Evolutionary conservation across 1,140 invertebrate genomes (phyloP).

Genomic region (Dysdera silvatica): DNA sequence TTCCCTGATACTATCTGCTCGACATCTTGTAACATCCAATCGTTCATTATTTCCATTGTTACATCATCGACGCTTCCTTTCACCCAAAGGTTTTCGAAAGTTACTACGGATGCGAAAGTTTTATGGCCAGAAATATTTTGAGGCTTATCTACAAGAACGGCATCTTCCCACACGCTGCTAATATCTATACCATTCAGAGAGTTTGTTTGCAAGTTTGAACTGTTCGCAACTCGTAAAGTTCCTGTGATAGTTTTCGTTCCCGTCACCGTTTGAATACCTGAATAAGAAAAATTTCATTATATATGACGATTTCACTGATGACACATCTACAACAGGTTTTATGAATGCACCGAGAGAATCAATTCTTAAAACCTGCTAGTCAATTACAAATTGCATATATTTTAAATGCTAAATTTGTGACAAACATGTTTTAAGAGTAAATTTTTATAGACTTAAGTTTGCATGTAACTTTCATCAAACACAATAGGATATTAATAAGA

Average conservation of each 20-base stretch:
- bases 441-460: too few relatives aligned
- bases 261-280: slow-evolving; percentile 9
- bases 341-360: too few relatives aligned
- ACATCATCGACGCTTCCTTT: slow-evolving; percentile 22
- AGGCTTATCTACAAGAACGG: slow-evolving; percentile 17
- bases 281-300: slow-evolving; percentile 7
- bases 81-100: slow-evolving; percentile 21
- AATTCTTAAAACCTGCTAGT: too few relatives aligned
- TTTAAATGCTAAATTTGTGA: too few relatives aligned
- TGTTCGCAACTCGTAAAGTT: not conserved
- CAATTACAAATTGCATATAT: too few relatives aligned
- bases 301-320: not conserved
- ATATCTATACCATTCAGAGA: slow-evolving; percentile 26
- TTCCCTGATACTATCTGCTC: slow-evolving; percentile 17
- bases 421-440: too few relatives aligned
- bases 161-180: slow-evolving; percentile 15
- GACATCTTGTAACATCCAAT: slow-evolving; percentile 29
- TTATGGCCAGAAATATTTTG: slow-evolving; percentile 23
- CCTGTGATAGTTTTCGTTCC: slow-evolving; percentile 15
- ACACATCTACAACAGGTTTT: not conserved
- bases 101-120: slow-evolving; percentile 2
- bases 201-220: slow-evolving; percentile 1
- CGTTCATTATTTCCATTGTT: slow-evolving; percentile 13
- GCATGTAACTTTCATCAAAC: too few relatives aligned
- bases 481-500: too few relatives aligned